phyloP scores from a whole-genome alignment of 2,113 vertebrate genomes.

The Cavia porcellus region DNA sequence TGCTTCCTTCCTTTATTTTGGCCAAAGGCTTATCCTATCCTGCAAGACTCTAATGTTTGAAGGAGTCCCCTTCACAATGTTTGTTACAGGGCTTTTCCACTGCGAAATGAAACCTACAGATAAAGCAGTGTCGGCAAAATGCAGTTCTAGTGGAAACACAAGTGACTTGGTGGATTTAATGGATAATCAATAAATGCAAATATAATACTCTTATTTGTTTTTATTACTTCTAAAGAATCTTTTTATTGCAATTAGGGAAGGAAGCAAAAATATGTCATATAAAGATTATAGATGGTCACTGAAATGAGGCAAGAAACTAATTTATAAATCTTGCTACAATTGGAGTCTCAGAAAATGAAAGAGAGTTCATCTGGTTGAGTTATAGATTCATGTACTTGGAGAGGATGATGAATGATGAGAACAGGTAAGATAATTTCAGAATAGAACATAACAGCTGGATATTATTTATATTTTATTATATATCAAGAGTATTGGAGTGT shows the following conservation, averaged over 20 bases:
- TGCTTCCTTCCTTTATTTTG: slow-evolving; percentile 28
- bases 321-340: slow-evolving; percentile 28
- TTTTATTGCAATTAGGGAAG: slow-evolving; percentile 58
- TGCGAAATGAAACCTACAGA: neutral
- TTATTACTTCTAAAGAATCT: slow-evolving; percentile 38
- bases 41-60: neutral
- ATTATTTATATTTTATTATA: slow-evolving; percentile 82
- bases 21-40: neutral
- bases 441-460: slow-evolving; percentile 64
- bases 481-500: slow-evolving; percentile 68
- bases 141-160: neutral
- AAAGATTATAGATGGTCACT: slow-evolving; percentile 39
- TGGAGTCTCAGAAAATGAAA: slow-evolving; percentile 60
- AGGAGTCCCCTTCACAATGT: neutral
- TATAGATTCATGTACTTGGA: slow-evolving; percentile 80
- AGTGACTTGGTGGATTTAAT: neutral
- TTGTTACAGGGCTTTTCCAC: neutral
- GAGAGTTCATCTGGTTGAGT: slow-evolving; percentile 59
- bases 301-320: slow-evolving; percentile 28
- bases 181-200: neutral
- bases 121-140: neutral
- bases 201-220: neutral
- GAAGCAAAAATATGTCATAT: slow-evolving; percentile 32
- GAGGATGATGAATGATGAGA: slow-evolving; percentile 78
- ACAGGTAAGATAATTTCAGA: slow-evolving; percentile 65